A percentile compares a stretch with the other conserved stretches of the same genome.
Evolutionary conservation across 53 echinoderm and acorn worm species (phyloP).

Genomic region (Apostichopus leukothele): DNA sequence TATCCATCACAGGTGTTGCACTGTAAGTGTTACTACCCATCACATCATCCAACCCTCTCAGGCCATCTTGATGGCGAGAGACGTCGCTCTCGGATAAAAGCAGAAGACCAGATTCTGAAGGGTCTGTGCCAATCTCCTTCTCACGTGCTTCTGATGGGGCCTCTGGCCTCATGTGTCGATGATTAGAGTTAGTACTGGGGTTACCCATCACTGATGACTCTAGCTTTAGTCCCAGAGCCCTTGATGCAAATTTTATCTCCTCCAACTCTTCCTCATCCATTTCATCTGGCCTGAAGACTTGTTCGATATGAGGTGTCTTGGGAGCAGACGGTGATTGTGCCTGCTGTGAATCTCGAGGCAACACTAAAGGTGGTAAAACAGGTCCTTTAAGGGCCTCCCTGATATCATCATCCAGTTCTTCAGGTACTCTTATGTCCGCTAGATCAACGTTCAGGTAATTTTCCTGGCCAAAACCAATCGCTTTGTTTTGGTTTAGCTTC

Average conservation of each 20-base stretch:
- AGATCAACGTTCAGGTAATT: conserved; percentile 39
- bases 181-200: conserved; percentile 1
- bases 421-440: background rate
- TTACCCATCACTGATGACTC: background rate
- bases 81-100: conserved; percentile 17
- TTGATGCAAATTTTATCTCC: conserved; percentile 43
- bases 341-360: background rate
- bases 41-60: background rate
- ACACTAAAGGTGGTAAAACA: conserved; percentile 19
- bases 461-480: background rate
- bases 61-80: background rate
- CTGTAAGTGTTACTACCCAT: background rate
- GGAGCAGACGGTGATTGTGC: background rate
- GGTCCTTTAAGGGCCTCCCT: conserved; percentile 38
- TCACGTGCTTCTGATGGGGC: background rate
- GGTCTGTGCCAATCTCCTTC: background rate
- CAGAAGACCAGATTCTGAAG: conserved; percentile 8
- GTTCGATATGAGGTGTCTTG: conserved; percentile 45
- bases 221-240: conserved; percentile 14
- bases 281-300: conserved; percentile 44
- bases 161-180: background rate
- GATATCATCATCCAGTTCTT: background rate
- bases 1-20: background rate
- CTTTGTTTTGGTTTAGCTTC: background rate
- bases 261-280: conserved; percentile 34